Evolutionary conservation across 53 echinoderm and acorn worm species (phyloP), one percentile per base, ranked within the genome.

Genomic region (Antedon mediterranea): DNA sequence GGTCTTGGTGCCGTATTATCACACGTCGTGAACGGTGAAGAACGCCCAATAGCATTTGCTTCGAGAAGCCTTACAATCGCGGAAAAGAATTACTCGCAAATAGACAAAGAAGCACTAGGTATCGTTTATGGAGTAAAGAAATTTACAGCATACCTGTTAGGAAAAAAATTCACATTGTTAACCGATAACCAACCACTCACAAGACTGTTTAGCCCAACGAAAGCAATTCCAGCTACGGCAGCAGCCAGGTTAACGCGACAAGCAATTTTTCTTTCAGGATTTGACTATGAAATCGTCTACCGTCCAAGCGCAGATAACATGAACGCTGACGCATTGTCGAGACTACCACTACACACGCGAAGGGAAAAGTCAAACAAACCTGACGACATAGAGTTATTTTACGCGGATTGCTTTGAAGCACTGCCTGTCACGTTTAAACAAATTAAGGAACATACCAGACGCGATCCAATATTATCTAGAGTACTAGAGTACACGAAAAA

Each of bases 1-100:
- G 81, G 89, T 27, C 28, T 83, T 6, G 89, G 89, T 3, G 89
- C 85, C 29, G 89, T 89, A 5, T 43, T 89, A n/a, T n/a, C n/a
- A n/a, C n/a, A n/a, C n/a, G n/a, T n/a, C n/a, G n/a, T n/a, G n/a
- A n/a, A n/a, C n/a, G 83, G 74, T 0, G 29, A 32, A 4, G 84
- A 89, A 29, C 8, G 74, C 0, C 86, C 89, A 18, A 80, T 89
- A n/a, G 83, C 84, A 0, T 90, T 90, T 32, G 84, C 86, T 0
- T 90, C 86, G 8, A 44, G 78, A 43, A 79, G 83, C 20, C 81
- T 86, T 41, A 86, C 75, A 13, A 18, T 15, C 15, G 86, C 86
- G 9, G 89, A 89, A 43, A 30, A 72, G 0, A 86, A 90, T 0
- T 86, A 86, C 34, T 86, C 86, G 4, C 73, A 75, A 0, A 81